A percentile compares a stretch with the other conserved stretches of the same genome.
Conservation (phyloP, 2,113 vertebrate species). For the Odontesthes bonariensis region DNA sequence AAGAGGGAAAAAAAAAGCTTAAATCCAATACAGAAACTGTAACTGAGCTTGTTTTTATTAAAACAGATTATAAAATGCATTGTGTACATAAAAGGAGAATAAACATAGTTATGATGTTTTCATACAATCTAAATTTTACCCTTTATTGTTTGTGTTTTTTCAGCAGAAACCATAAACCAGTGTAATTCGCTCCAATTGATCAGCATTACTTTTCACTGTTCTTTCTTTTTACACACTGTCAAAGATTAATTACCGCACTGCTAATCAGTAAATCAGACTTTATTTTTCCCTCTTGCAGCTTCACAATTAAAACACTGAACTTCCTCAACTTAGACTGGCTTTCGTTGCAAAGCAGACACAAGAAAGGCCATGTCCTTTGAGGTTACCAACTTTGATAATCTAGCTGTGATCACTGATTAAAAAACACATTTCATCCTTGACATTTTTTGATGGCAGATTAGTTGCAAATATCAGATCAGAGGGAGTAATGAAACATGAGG, state of each 20-base stretch:
- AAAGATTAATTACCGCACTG: background rate
- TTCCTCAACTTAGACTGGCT: background rate
- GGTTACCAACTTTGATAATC: background rate
- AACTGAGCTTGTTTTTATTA: conserved; percentile 31
- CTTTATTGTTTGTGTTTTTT: background rate
- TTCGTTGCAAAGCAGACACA: conserved; percentile 3
- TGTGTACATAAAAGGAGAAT: background rate
- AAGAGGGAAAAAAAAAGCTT: conserved; percentile 24
- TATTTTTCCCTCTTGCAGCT: background rate
- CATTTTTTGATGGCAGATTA: background rate
- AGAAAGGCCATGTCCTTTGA: background rate
- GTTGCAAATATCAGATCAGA: background rate
- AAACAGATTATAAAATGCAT: background rate
- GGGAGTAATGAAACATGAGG: background rate
- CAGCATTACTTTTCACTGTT: background rate
- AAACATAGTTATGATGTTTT: background rate
- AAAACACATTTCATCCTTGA: background rate
- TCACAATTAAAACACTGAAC: background rate
- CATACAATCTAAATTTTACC: background rate
- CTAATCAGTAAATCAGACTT: background rate
- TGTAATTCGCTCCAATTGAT: background rate
- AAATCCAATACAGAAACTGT: background rate
- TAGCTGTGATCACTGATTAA: background rate
- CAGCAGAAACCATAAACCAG: background rate
- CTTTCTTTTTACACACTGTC: background rate